phyloP scores from a whole-genome alignment of 2,888 invertebrate genomes.

The Odontothrips loti region DNA sequence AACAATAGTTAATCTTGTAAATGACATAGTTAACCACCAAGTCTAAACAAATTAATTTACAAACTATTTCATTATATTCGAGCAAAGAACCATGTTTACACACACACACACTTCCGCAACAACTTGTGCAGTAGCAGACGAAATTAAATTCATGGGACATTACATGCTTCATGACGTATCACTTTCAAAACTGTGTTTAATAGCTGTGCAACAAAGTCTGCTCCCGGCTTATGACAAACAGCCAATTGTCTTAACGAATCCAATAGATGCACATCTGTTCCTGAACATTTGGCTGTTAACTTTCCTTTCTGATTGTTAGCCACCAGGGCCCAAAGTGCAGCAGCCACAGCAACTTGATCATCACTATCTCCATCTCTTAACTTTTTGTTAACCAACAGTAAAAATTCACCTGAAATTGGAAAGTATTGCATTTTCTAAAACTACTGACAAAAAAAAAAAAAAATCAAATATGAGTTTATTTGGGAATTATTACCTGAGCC shows the following conservation, averaged over 20 bases:
- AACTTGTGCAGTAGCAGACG: too few relatives aligned
- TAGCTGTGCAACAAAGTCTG: neutral
- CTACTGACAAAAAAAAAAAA: neutral
- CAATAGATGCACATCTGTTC: constrained; percentile 36
- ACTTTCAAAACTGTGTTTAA: neutral
- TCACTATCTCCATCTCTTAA: constrained; percentile 47
- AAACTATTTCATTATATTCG: neutral
- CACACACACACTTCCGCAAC: neutral
- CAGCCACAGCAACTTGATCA: constrained; percentile 50
- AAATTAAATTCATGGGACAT: too few relatives aligned
- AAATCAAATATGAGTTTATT: too few relatives aligned
- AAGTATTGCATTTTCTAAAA: neutral
- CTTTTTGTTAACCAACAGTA: constrained; percentile 49
- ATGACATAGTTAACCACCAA: neutral
- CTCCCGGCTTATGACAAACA: neutral
- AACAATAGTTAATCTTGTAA: neutral
- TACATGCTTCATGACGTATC: neutral
- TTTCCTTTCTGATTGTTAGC: constrained; percentile 67
- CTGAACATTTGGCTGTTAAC: constrained; percentile 51
- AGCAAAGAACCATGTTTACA: neutral
- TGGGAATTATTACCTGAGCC: constrained; percentile 47
- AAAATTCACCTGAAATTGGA: constrained; percentile 49
- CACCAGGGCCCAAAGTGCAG: constrained; percentile 63
- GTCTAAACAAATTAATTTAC: neutral
- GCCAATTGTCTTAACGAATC: neutral